Percentiles rank a stretch among this genome's conserved stretches.
phyloP scores from a whole-genome alignment of 2,888 invertebrate species.

The Tenthredo distinguenda region DNA sequence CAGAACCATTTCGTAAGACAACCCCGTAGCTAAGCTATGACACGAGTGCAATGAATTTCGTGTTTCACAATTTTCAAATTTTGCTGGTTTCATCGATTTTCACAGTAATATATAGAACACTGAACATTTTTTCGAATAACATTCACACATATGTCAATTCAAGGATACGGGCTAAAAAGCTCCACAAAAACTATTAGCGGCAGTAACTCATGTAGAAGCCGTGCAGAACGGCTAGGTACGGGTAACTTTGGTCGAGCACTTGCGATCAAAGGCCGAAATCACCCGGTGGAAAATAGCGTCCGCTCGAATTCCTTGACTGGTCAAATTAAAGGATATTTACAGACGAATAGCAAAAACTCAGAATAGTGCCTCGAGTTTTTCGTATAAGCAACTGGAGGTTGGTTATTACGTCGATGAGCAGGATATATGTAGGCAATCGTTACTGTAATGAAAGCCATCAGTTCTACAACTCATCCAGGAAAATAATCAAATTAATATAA shows the following conservation, averaged over 20 bases:
- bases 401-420: background rate
- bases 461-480: background rate
- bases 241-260: slow-evolving; percentile 34
- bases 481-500: background rate
- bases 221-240: background rate
- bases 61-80: background rate
- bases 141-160: background rate
- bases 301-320: background rate
- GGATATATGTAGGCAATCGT: background rate
- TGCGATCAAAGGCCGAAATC: slow-evolving; percentile 29
- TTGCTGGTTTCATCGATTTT: background rate
- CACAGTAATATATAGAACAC: background rate
- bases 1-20: slow-evolving; percentile 6
- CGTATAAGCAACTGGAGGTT: background rate
- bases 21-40: background rate
- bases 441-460: background rate
- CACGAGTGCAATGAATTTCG: slow-evolving; percentile 6
- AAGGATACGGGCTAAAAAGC: background rate
- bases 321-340: slow-evolving; percentile 32
- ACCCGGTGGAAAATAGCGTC: slow-evolving; percentile 35
- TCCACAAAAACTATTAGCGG: background rate
- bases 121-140: background rate
- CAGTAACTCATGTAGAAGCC: slow-evolving; percentile 7
- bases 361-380: background rate
- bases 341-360: slow-evolving; percentile 1